Evolutionary conservation across 2,888 invertebrate genomes (phyloP).

Genomic region (Fabriciana adippe): DNA sequence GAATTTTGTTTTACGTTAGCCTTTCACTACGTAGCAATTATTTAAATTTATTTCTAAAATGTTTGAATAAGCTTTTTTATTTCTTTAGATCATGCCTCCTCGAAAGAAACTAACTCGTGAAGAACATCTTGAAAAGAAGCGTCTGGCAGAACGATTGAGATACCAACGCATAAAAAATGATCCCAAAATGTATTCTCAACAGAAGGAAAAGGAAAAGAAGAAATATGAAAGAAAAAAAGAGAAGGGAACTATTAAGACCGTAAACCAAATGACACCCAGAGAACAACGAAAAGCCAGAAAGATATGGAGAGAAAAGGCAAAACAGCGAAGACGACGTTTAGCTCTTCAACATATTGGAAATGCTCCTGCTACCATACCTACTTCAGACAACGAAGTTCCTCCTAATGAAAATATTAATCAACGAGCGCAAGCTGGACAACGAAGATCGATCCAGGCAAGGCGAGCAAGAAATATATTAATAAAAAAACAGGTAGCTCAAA

Average conservation of each 20-base stretch:
- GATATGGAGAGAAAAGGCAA: constrained; percentile 39
- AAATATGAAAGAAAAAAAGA: constrained; percentile 6
- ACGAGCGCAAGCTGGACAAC: too few species aligned
- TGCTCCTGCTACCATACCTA: background rate
- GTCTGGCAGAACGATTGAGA: constrained; percentile 27
- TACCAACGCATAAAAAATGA: constrained; percentile 37
- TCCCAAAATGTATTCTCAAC: constrained; percentile 25
- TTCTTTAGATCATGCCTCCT: background rate
- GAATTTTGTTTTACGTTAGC: too few species aligned
- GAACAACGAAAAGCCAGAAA: constrained; percentile 36
- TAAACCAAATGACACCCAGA: constrained; percentile 38
- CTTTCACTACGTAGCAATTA: too few species aligned
- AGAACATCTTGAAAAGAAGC: constrained; percentile 31
- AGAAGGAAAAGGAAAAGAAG: constrained; percentile 33
- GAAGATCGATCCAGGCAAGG: too few species aligned
- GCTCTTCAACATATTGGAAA: constrained; percentile 30
- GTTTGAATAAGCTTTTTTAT: too few species aligned
- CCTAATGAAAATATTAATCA: too few species aligned
- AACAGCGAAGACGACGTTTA: constrained; percentile 35
- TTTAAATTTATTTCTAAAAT: too few species aligned
- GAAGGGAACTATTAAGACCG: constrained; percentile 32
- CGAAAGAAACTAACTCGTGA: constrained; percentile 31
- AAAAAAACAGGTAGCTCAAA: too few species aligned
- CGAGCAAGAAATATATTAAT: too few species aligned
- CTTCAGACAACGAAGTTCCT: too few species aligned